Conservation (phyloP, 2,113 vertebrate species). For the Lepisosteus oculatus region DNA sequence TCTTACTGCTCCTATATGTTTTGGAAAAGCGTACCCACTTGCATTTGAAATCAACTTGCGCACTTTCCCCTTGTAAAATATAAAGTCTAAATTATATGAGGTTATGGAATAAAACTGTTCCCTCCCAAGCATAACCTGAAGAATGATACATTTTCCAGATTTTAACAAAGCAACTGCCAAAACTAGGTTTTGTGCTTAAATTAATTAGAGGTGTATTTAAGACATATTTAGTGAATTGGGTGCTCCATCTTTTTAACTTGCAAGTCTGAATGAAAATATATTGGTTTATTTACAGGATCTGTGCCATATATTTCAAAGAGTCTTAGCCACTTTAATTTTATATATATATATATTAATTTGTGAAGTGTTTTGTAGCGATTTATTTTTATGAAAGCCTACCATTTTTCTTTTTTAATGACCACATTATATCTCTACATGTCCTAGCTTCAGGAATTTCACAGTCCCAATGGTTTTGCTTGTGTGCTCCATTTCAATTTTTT, state of each 20-base stretch:
- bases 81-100: neutral
- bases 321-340: too few relatives aligned
- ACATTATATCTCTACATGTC: too few relatives aligned
- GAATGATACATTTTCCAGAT: neutral
- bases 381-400: too few relatives aligned
- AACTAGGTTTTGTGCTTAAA: neutral
- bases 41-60: neutral
- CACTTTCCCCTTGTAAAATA: neutral
- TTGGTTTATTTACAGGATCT: too few relatives aligned
- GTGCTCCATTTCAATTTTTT: too few relatives aligned
- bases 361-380: too few relatives aligned
- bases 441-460: too few relatives aligned
- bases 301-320: too few relatives aligned
- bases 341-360: too few relatives aligned
- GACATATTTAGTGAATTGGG: constrained; percentile 4
- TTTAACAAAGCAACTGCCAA: constrained; percentile 9
- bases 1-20: neutral
- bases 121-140: neutral
- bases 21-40: neutral
- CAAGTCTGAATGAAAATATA: too few relatives aligned
- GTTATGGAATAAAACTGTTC: neutral
- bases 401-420: too few relatives aligned
- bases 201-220: constrained; percentile 1
- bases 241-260: neutral
- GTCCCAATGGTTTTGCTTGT: too few relatives aligned